Conservation (phyloP, 1,140 invertebrate species). For the Geopemphigus sp. region DNA sequence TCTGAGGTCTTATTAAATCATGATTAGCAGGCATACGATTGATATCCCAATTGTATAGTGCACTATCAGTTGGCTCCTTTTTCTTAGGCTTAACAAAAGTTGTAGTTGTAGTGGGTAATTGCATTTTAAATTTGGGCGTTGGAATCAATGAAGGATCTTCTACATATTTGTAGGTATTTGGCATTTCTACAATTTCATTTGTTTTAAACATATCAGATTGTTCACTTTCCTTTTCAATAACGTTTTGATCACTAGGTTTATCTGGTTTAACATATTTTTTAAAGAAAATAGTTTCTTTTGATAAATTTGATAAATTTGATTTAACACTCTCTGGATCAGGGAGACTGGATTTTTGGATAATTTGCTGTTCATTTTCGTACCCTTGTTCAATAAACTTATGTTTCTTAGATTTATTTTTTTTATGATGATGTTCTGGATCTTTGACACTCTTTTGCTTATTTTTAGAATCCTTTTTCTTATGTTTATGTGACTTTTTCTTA, state of each 20-base stretch:
- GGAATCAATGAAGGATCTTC: conserved; percentile 45
- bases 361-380: conserved; percentile 34
- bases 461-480: conserved; percentile 47
- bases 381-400: conserved; percentile 13
- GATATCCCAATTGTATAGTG: conserved; percentile 10
- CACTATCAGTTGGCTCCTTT: conserved; percentile 9
- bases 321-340: conserved; percentile 48
- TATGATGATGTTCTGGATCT: conserved; percentile 44
- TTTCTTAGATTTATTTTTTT: conserved; percentile 45
- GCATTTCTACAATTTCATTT: conserved; percentile 16
- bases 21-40: conserved; percentile 20
- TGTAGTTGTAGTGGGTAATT: conserved; percentile 34
- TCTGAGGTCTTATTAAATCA: conserved; percentile 6
- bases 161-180: conserved; percentile 28
- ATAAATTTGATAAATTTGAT: conserved; percentile 38
- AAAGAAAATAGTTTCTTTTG: conserved; percentile 39
- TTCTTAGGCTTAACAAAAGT: conserved; percentile 29
- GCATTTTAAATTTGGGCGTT: conserved; percentile 45
- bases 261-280: conserved; percentile 45
- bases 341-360: conserved; percentile 23
- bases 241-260: conserved; percentile 33
- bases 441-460: conserved; percentile 31
- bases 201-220: background rate
- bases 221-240: conserved; percentile 32
- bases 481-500: conserved; percentile 46